These are phyloP conservation scores for Nibea albiflora DNA, from an alignment of 2,113 vertebrate genomes.

Conservation along the genomic window DNA sequence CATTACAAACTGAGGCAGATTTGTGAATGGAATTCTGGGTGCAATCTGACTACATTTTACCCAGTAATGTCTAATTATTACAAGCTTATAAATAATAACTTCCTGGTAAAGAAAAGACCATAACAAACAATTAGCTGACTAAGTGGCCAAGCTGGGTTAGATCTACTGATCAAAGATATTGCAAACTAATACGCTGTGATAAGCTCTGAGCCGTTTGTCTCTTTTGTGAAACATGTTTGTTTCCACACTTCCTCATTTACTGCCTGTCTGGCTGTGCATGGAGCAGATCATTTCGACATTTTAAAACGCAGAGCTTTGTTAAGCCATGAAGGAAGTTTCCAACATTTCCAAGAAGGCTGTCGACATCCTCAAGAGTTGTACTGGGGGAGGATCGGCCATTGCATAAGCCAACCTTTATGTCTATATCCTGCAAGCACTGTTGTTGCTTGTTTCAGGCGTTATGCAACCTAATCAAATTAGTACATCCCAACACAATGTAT, in stretches of 20 bases:
- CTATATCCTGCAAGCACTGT: neutral
- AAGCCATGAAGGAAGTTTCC: slow-evolving; percentile 10
- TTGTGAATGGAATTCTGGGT: neutral
- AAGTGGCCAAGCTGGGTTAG: neutral
- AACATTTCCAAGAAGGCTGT: slow-evolving; percentile 5
- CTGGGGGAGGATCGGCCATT: neutral
- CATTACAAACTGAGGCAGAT: neutral
- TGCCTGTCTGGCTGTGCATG: neutral
- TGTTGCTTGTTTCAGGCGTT: slow-evolving; percentile 4
- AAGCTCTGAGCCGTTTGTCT: neutral
- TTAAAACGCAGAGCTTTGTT: neutral
- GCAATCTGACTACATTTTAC: neutral
- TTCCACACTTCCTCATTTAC: slow-evolving; percentile 43
- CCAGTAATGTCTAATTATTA: neutral
- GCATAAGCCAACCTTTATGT: neutral
- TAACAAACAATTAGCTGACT: neutral
- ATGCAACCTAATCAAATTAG: neutral
- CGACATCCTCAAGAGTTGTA: neutral
- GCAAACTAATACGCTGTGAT: neutral
- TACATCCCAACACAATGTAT: neutral
- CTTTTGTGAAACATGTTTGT: neutral
- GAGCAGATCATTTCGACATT: slow-evolving; percentile 16
- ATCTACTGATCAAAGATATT: neutral
- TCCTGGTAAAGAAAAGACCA: neutral
- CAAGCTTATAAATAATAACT: neutral